A percentile compares a stretch with the other conserved stretches of the same genome.
These are phyloP conservation scores for Diadophis punctatus DNA, from an alignment of 2,113 vertebrate species.

Conservation along the genomic window DNA sequence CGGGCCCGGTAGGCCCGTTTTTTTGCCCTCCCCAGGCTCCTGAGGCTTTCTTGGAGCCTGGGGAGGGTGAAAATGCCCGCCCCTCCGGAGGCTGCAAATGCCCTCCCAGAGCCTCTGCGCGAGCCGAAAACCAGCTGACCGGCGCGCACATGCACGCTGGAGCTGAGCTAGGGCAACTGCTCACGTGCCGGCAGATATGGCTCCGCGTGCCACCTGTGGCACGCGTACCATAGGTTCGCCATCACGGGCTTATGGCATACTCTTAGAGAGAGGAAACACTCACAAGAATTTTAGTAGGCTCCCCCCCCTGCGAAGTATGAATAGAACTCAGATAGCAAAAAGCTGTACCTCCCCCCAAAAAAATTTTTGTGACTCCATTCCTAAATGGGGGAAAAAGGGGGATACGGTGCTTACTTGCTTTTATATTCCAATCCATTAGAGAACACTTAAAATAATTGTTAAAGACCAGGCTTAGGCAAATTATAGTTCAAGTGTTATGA, in stretches of 20 bases:
- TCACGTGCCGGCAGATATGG: too few relatives aligned
- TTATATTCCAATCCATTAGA: constrained; percentile 51
- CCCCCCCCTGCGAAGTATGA: constrained; percentile 3
- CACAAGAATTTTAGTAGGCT: neutral
- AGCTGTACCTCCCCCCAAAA: constrained; percentile 19
- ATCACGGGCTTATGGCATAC: neutral
- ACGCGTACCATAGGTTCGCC: too few relatives aligned
- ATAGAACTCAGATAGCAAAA: constrained; percentile 16
- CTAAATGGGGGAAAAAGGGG: neutral
- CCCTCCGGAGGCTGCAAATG: too few relatives aligned
- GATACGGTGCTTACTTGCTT: constrained; percentile 37
- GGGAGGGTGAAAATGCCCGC: too few relatives aligned
- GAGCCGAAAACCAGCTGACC: too few relatives aligned
- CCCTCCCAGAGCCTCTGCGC: too few relatives aligned
- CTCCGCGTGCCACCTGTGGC: too few relatives aligned
- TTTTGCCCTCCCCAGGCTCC: too few relatives aligned
- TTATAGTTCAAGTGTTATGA: constrained; percentile 47
- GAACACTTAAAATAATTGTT: constrained; percentile 59
- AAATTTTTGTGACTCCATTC: constrained; percentile 39
- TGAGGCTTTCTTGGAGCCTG: too few relatives aligned
- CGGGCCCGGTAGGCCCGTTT: too few relatives aligned
- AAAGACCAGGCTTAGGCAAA: constrained; percentile 54
- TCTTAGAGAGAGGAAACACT: neutral
- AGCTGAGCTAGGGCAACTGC: too few relatives aligned
- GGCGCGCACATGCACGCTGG: too few relatives aligned